Conservation (phyloP, 1,140 invertebrate species). For the Oryzaephilus surinamensis region DNA sequence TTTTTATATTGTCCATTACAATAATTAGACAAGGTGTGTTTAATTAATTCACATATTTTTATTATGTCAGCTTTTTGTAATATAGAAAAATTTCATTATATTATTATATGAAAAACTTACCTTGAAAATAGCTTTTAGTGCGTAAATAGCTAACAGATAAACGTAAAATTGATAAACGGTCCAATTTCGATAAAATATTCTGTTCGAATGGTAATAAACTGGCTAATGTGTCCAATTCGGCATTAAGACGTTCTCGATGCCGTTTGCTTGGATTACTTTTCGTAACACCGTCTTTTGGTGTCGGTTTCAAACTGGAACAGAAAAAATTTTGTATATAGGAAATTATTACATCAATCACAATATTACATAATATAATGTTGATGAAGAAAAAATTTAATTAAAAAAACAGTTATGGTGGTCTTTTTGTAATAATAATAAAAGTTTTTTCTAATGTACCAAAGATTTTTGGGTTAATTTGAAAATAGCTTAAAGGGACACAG, state of each 20-base stretch:
- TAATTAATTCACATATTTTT: constrained; percentile 1
- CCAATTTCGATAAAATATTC: constrained; percentile 95
- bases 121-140: constrained; percentile 99
- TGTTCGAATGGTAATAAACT: constrained; percentile 96
- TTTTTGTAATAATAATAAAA: too few species aligned
- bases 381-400: constrained; percentile 1
- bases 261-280: constrained; percentile 98
- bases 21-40: constrained; percentile 2
- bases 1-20: neutral
- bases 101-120: constrained; percentile 40
- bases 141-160: constrained; percentile 95
- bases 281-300: constrained; percentile 91
- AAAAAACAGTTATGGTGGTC: neutral
- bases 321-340: constrained; percentile 21
- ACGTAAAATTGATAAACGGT: constrained; percentile 93
- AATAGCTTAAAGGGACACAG: too few species aligned
- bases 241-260: constrained; percentile 93
- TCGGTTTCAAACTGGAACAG: constrained; percentile 79
- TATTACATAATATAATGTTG: neutral
- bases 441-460: too few species aligned
- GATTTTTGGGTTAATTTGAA: too few species aligned
- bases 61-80: too few species aligned
- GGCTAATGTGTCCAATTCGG: constrained; percentile 95
- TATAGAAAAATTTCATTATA: too few species aligned
- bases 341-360: neutral